Base-by-base conservation (phyloP, 2,888 invertebrate genomes). In the Tetragonisca angustula region DNA sequence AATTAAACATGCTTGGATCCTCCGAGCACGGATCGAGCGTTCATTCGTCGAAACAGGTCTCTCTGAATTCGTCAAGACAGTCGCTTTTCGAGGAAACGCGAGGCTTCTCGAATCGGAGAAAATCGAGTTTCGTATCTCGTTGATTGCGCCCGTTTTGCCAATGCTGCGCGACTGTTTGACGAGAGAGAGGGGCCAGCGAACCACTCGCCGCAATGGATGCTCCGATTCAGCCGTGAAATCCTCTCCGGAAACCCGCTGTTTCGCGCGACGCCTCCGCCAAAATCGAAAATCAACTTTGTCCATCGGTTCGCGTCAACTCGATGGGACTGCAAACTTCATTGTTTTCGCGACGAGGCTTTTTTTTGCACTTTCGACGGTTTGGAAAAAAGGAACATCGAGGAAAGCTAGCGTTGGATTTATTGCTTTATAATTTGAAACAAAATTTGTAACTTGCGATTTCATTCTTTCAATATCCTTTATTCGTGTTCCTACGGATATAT, bases 101-200 rank as follows among this genome's bases (percentile, higher is more conserved):
- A 32, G n/a, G 36, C 27, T 49, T 24, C 17, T n/a, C 17, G 21
- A 61, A 9, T 27, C 69, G 59, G 70, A 65, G 78, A 52, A 80
- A 80, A 80, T 80, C 77, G 83, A 67, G 73, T 86, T 83, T 85
- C 76, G 24, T 77, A 81, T 86, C 79, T 69, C 21, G 21, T 68
- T 54, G 74, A 83, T 81, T 62, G 69, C 64, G 24, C 69, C n/a
- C 49, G 75, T 70, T 75, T 71, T 17, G n/a, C 54, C 49, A 17
- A 49, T 71, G 9, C 49, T 68, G 15, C 13, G 27, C 36, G 43
- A 24, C 36, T 4, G 61, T 17, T 61, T 9, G 21, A 68, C 15
- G 27, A 71, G 52, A 54, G 52, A 54, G 68, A 64, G 32, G 56
- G 59, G 70, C 49, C n/a, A 74, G 69, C 32, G 65, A 83, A 19